phyloP scores from a whole-genome alignment of 2,888 invertebrate species.

The Notodonta ziczac region DNA sequence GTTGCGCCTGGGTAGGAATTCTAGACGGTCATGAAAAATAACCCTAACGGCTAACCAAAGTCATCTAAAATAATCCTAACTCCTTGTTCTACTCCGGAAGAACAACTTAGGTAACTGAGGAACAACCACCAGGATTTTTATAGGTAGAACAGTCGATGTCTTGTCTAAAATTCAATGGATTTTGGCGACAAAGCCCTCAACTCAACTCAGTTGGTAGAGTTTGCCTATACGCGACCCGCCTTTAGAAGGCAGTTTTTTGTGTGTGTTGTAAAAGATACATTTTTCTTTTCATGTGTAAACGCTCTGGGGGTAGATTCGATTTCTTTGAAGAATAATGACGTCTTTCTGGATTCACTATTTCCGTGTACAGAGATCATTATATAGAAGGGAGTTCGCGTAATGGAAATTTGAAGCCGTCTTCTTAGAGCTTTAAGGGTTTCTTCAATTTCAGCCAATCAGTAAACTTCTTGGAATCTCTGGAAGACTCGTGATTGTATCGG shows the following conservation, averaged over 20 bases:
- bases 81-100: no score
- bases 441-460: background rate
- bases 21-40: no score
- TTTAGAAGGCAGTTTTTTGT: constrained; percentile 46
- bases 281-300: constrained; percentile 49
- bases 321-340: constrained; percentile 51
- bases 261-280: constrained; percentile 30
- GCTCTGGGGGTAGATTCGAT: constrained; percentile 40
- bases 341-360: constrained; percentile 30
- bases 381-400: background rate
- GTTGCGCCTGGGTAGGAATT: no score
- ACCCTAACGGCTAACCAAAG: no score
- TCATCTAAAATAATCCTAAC: no score
- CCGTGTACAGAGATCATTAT: constrained; percentile 17
- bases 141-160: no score
- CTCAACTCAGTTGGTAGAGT: no score
- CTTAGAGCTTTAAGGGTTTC: constrained; percentile 1
- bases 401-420: constrained; percentile 2
- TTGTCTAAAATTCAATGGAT: no score
- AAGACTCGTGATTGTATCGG: background rate
- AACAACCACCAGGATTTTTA: no score
- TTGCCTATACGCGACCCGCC: constrained; percentile 11
- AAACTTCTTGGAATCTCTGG: background rate
- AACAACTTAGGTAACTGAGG: no score
- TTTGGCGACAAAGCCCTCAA: no score